These are phyloP conservation scores for Bergia sp. DNA, from an alignment of 92 coral and sea anemone genomes.

Conservation along the genomic window DNA sequence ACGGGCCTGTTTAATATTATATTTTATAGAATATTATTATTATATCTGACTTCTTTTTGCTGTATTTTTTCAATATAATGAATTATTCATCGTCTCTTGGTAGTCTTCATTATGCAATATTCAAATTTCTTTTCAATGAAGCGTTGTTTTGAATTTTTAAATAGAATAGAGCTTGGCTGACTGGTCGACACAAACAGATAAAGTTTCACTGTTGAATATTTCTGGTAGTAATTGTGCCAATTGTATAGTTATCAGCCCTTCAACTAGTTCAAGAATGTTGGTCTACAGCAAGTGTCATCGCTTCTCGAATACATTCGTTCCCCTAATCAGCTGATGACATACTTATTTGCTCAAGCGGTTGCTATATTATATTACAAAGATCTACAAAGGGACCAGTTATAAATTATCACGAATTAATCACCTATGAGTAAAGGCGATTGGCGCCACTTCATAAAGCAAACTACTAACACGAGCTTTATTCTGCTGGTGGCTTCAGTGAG, in stretches of 20 bases:
- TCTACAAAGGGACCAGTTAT: not conserved
- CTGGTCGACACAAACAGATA: not conserved
- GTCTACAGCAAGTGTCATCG: not conserved
- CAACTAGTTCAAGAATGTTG: not conserved
- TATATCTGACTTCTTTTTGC: no score
- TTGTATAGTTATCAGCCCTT: not conserved
- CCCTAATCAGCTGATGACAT: not conserved
- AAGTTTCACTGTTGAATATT: not conserved
- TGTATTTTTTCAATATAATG: not conserved
- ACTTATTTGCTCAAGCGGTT: not conserved
- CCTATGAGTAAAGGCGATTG: not conserved
- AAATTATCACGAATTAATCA: not conserved
- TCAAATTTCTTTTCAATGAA: slow-evolving; percentile 6
- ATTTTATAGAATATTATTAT: no score
- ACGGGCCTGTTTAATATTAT: no score
- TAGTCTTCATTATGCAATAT: slow-evolving; percentile 15
- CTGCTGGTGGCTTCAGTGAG: not conserved
- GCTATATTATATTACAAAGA: not conserved
- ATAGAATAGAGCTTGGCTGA: not conserved
- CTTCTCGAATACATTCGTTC: not conserved
- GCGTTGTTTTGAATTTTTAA: not conserved
- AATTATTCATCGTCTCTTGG: not conserved
- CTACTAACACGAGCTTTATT: not conserved
- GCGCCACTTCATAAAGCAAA: not conserved
- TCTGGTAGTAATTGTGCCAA: not conserved